Evolutionary conservation across 2,888 invertebrate species (phyloP).

Genomic region (Ennomos erosarius): DNA sequence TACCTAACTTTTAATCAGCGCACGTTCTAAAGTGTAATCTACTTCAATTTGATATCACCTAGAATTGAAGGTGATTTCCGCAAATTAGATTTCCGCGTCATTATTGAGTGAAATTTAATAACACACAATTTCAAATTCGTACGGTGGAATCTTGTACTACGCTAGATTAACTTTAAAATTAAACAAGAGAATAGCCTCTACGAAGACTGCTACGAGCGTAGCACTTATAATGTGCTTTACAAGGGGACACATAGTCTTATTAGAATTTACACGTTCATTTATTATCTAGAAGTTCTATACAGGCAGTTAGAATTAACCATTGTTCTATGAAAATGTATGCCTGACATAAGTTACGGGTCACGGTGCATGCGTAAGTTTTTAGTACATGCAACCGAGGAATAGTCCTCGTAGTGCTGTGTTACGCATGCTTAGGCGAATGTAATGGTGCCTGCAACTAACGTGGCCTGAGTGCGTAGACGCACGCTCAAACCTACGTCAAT

Average conservation of each 20-base stretch:
- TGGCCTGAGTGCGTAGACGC: conserved; percentile 48
- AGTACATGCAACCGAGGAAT: conserved; percentile 43
- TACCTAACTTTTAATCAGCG: conserved; percentile 31
- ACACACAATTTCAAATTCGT: conserved; percentile 25
- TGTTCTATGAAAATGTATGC: conserved; percentile 32
- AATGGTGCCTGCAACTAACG: conserved; percentile 50
- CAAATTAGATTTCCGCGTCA: conserved; percentile 38
- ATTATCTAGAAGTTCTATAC: conserved; percentile 6
- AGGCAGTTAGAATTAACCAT: conserved; percentile 16
- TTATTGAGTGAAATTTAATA: conserved; percentile 37
- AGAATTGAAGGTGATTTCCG: conserved; percentile 30
- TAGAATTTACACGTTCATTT: conserved; percentile 5
- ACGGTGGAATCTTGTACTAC: neutral
- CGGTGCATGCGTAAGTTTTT: conserved; percentile 31
- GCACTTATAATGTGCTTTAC: neutral
- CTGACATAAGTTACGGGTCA: conserved; percentile 34
- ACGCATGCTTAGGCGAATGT: conserved; percentile 53
- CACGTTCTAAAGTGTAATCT: conserved; percentile 34
- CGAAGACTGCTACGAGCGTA: conserved; percentile 16
- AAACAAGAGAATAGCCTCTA: conserved; percentile 3
- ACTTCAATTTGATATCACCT: conserved; percentile 32
- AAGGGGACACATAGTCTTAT: neutral
- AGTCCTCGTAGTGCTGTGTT: conserved; percentile 49
- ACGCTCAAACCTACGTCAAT: conserved; percentile 49
- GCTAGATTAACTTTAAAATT: neutral